phyloP scores from a whole-genome alignment of 2,888 invertebrate genomes.

The Zhengitettix transpicula region DNA sequence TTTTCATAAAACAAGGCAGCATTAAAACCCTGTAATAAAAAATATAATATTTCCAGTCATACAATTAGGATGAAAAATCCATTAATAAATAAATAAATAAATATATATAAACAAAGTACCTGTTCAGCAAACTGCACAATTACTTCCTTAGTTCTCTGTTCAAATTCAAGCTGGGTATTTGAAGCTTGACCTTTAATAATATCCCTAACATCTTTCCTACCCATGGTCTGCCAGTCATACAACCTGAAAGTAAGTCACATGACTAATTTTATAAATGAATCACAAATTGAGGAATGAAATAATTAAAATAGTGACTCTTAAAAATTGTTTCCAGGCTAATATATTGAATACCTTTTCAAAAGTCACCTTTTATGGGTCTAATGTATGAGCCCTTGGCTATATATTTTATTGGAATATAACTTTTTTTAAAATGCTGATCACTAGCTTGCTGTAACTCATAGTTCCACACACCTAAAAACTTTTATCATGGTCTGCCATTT shows the following conservation, averaged over 20 bases:
- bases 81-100: background rate
- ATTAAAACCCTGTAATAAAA: conserved; percentile 58
- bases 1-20: conserved; percentile 92
- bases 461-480: too few relatives aligned
- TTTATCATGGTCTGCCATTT: too few relatives aligned
- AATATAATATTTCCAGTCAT: background rate
- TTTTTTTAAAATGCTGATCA: too few relatives aligned
- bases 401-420: too few relatives aligned
- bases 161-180: conserved; percentile 87
- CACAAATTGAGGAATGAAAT: too few relatives aligned
- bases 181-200: conserved; percentile 72
- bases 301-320: too few relatives aligned
- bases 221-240: conserved; percentile 90
- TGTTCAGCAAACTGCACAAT: conserved; percentile 90
- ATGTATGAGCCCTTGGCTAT: too few relatives aligned
- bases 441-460: too few relatives aligned
- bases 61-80: background rate
- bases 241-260: conserved; percentile 30
- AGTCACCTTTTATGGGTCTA: too few relatives aligned
- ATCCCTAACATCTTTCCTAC: conserved; percentile 79
- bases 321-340: too few relatives aligned
- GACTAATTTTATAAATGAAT: too few relatives aligned
- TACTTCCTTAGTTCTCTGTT: conserved; percentile 72
- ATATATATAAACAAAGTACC: conserved; percentile 24
- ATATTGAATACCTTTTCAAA: too few relatives aligned